Evolutionary conservation across 1,140 invertebrate species (phyloP), one percentile per base, ranked within the genome.

Genomic region (Sycophila sp.): DNA sequence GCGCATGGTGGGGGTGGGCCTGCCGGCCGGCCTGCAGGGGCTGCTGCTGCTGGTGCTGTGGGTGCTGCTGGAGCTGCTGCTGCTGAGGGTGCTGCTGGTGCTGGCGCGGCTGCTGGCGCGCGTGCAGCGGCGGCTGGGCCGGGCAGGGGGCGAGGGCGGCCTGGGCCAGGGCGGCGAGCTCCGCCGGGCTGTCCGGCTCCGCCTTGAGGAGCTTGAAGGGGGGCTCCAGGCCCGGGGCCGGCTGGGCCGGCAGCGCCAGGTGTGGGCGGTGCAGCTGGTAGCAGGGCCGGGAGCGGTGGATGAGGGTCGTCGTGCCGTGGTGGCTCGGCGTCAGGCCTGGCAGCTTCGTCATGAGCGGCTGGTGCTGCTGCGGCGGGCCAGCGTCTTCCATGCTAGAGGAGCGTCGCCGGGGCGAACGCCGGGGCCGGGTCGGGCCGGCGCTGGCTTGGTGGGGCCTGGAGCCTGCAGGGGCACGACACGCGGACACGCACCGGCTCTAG

Each of bases 21-120:
- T 85, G 78, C n/a, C n/a, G n/a, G n/a, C n/a, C n/a, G 38, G 28
- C 22, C 3, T 47, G 40, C 1, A 30, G 77, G 73, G 70, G 84
- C 82, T 74, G 88, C 70, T 88, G 88, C 78, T 87, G 85, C 72
- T 89, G 88, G 65, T 89, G 83, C 71, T 87, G 85, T 63, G 87
- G 86, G 38, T 87, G 88, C 69, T 83, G 82, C 74, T 87, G 88
- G 77, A 74, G 87, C 78, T 87, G 80, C 78, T 86, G 75, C 83
- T 82, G 73, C 79, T 79, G 82, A 80, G 83, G 32, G 76, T 81
- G 76, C 81, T 81, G 71, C 82, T 79, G 83, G 77, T 77, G 83
- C 81, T 79, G 83, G 81, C 73, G 84, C 22, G 59, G 71, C 45
- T 64, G 75, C 34, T 55, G 69, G 3, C 55, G 72, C 22, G 72